Base-by-base conservation (phyloP, 2,888 invertebrate genomes). In the Dryomyza anilis region DNA sequence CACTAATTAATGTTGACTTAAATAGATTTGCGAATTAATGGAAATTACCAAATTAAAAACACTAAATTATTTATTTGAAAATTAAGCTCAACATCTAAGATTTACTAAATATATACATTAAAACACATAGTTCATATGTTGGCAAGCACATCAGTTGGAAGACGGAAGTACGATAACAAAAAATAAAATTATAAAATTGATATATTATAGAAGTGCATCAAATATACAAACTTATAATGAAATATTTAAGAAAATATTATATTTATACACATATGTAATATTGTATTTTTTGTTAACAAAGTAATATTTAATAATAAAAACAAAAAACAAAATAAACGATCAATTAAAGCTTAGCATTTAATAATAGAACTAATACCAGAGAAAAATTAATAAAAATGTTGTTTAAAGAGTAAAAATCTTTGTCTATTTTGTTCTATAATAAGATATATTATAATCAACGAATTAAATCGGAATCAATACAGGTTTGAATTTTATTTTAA, bases 281-380 rank as follows among this genome's bases (percentile, higher is more conserved):
- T 50, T 61, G 52, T 52, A 39, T 61, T 60, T 46, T 61, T 61
- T 61, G 61, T 53, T 61, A 43, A 53, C n/a, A n/a, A n/a, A n/a
- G n/a, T n/a, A n/a, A n/a, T n/a, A n/a, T n/a, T n/a, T n/a, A n/a
- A n/a, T n/a, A n/a, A n/a, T n/a, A n/a, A n/a, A n/a, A n/a, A n/a
- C n/a, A n/a, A n/a, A n/a, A n/a, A 43, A 52, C 33, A 45, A 45
- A 27, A n/a, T n/a, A 29, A 43, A 36, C 43, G 52, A 61, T 61
- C 43, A 53, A 61, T 61, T 29, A 52, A 50, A 43, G 39, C 36
- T 61, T 50, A 52, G 43, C 33, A 52, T 19, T 60, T 48, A 59
- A 14, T 48, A 21, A 50, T 52, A 52, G 60, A 53, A 61, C 29
- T 12, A 33, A 61, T 48, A 48, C 6, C 25, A 48, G n/a, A 53